Percentiles rank a stretch among this genome's conserved stretches.
These are phyloP conservation scores for Euspilapteryx auroguttella DNA, from an alignment of 2,888 invertebrate species.

Conservation along the genomic window DNA sequence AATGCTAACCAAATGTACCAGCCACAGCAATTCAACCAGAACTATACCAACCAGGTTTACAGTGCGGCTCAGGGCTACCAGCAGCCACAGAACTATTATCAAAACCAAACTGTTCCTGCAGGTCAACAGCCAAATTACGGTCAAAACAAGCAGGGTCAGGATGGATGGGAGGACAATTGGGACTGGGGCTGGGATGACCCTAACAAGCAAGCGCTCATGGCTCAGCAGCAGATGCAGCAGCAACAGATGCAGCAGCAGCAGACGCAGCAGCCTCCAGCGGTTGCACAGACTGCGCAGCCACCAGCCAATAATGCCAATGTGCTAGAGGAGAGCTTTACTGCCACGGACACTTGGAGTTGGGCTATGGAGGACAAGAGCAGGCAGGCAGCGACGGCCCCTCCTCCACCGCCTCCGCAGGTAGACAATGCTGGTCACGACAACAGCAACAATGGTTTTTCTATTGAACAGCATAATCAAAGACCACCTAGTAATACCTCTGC, in stretches of 20 bases:
- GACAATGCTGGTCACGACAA: too few relatives aligned
- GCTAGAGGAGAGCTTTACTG: slow-evolving; percentile 62
- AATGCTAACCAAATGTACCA: slow-evolving; percentile 16
- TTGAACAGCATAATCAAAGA: slow-evolving; percentile 15
- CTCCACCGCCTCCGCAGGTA: too few relatives aligned
- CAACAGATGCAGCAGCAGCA: too few relatives aligned
- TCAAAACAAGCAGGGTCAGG: slow-evolving; percentile 16
- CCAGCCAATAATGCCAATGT: slow-evolving; percentile 41
- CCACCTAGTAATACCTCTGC: slow-evolving; percentile 13
- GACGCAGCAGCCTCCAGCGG: slow-evolving; percentile 13
- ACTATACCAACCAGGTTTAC: slow-evolving; percentile 24
- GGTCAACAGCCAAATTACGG: slow-evolving; percentile 19
- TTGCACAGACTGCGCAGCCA: slow-evolving; percentile 12
- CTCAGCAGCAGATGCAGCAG: too few relatives aligned
- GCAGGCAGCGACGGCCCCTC: too few relatives aligned
- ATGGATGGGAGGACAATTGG: slow-evolving; percentile 53
- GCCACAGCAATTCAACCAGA: slow-evolving; percentile 33
- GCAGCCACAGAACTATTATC: slow-evolving; percentile 24
- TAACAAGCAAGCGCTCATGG: slow-evolving; percentile 35
- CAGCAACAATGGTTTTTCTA: slow-evolving; percentile 12
- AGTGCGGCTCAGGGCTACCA: slow-evolving; percentile 20
- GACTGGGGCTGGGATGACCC: slow-evolving; percentile 66
- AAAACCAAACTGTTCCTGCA: slow-evolving; percentile 21
- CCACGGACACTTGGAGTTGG: slow-evolving; percentile 66
- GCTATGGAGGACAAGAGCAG: slow-evolving; percentile 51